Conservation (phyloP, 2,888 invertebrate genomes). For the Serrognathus titanus region DNA sequence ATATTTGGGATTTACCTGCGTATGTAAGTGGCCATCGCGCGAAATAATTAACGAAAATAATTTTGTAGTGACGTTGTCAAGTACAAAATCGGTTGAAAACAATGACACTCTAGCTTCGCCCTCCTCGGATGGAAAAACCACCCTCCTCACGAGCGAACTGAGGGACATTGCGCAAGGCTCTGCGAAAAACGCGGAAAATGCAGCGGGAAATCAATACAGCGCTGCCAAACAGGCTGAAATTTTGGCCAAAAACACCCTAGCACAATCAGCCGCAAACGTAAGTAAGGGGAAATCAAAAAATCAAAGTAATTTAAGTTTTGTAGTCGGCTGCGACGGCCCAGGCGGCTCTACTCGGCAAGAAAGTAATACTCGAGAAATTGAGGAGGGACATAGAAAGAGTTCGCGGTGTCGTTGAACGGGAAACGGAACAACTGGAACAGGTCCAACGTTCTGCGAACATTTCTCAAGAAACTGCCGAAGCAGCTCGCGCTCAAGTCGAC, state of each 20-base stretch:
- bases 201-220: background rate
- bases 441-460: constrained; percentile 68
- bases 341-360: constrained; percentile 63
- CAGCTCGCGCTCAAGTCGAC: constrained; percentile 53
- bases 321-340: constrained; percentile 65
- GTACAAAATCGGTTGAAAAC: too few species aligned
- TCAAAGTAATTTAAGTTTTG: background rate
- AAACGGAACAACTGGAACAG: constrained; percentile 68
- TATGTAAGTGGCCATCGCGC: too few species aligned
- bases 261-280: constrained; percentile 1
- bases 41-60: too few species aligned
- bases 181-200: constrained; percentile 4
- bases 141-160: background rate
- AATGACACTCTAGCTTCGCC: background rate
- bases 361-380: constrained; percentile 52
- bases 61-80: too few species aligned
- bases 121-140: background rate
- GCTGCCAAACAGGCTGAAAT: constrained; percentile 1
- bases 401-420: constrained; percentile 63
- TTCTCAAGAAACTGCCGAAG: constrained; percentile 67
- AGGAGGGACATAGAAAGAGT: constrained; percentile 73
- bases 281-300: background rate
- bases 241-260: constrained; percentile 4
- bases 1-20: too few species aligned
- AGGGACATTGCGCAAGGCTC: constrained; percentile 3